These are phyloP conservation scores for Drosophila histrio DNA, from an alignment of 2,888 invertebrate genomes.

Conservation along the genomic window DNA sequence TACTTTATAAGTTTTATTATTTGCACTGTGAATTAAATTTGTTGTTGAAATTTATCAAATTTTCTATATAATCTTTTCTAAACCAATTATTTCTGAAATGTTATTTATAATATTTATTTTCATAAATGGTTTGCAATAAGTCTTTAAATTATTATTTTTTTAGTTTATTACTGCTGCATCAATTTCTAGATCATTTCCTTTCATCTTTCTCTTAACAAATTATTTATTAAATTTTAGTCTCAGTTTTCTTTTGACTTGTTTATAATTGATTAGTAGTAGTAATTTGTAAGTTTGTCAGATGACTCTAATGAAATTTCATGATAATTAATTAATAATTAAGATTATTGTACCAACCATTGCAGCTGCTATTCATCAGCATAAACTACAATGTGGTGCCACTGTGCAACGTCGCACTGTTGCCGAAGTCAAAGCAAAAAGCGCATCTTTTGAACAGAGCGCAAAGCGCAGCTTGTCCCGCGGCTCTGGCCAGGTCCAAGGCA, in stretches of 20 bases:
- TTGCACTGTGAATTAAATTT: too few species aligned
- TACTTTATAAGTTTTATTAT: too few species aligned
- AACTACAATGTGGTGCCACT: slow-evolving; percentile 32
- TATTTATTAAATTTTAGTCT: not conserved
- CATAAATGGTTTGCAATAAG: too few species aligned
- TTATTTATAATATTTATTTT: too few species aligned
- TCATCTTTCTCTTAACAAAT: not conserved
- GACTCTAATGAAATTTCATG: not conserved
- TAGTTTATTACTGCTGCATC: too few species aligned
- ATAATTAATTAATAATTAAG: not conserved
- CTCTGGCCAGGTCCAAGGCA: slow-evolving; percentile 27
- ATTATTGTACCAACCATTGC: not conserved
- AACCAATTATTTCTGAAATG: too few species aligned
- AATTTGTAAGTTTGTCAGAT: not conserved
- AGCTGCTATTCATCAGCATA: not conserved
- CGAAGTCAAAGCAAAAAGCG: slow-evolving; percentile 73
- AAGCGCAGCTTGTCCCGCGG: slow-evolving; percentile 67
- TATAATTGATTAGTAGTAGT: not conserved
- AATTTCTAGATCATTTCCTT: not conserved
- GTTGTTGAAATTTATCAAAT: too few species aligned
- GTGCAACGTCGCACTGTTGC: slow-evolving; percentile 51
- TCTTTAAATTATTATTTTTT: too few species aligned
- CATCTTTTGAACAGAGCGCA: slow-evolving; percentile 74
- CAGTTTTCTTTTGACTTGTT: not conserved
- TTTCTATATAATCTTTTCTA: too few species aligned